These are phyloP conservation scores for Hydrotaea cyrtoneurina DNA, from an alignment of 2,888 invertebrate species.

Conservation along the genomic window DNA sequence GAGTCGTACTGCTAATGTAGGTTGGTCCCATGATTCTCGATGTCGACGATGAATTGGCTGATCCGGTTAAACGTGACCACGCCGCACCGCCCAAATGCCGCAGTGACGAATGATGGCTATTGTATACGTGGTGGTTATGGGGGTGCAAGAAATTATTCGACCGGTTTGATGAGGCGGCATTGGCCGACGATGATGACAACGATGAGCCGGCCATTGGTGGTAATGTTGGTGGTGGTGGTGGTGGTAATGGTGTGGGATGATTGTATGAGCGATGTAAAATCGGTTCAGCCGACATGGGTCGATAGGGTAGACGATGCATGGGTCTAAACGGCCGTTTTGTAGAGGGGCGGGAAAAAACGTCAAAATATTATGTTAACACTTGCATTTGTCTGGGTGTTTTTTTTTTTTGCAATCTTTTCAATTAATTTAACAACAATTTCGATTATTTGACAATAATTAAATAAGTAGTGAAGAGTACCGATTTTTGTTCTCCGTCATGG, in stretches of 20 bases:
- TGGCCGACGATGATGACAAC: constrained; percentile 50
- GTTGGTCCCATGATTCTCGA: constrained; percentile 66
- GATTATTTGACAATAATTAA: neutral
- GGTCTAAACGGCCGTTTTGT: constrained; percentile 74
- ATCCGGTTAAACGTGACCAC: constrained; percentile 36
- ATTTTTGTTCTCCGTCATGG: constrained; percentile 87
- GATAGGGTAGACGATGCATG: constrained; percentile 80
- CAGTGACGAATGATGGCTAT: constrained; percentile 77
- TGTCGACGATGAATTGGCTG: constrained; percentile 56
- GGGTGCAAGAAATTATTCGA: constrained; percentile 63
- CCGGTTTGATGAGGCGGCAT: constrained; percentile 55
- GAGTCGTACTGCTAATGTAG: constrained; percentile 61
- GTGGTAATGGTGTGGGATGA: constrained; percentile 69
- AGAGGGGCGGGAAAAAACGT: neutral
- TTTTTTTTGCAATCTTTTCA: constrained; percentile 56
- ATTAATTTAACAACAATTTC: neutral
- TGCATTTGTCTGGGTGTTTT: constrained; percentile 48
- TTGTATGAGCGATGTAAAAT: constrained; percentile 79
- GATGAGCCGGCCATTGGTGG: constrained; percentile 43
- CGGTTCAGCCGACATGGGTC: constrained; percentile 81
- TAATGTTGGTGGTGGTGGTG: constrained; percentile 58
- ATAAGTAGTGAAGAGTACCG: constrained; percentile 81
- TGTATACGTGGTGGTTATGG: constrained; percentile 64
- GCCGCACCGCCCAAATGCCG: constrained; percentile 77
- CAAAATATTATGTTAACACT: constrained; percentile 24